These are phyloP conservation scores for Lampris incognitus DNA, from an alignment of 2,113 vertebrate species.

Conservation along the genomic window DNA sequence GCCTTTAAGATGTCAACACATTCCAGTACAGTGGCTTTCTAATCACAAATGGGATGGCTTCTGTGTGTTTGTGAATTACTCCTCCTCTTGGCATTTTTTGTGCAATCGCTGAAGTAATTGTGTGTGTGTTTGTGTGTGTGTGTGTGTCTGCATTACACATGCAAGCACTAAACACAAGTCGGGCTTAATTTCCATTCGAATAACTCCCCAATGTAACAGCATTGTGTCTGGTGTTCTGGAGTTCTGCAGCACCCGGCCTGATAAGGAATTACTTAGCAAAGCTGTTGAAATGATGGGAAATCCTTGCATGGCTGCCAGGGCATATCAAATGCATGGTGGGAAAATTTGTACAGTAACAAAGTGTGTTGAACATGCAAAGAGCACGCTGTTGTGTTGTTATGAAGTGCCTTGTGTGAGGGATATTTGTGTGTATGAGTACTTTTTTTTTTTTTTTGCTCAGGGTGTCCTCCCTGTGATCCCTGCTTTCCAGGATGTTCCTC, in stretches of 20 bases:
- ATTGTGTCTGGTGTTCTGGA: slow-evolving; percentile 55
- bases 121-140: slow-evolving; percentile 11
- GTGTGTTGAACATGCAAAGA: slow-evolving; percentile 42
- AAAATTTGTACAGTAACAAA: slow-evolving; percentile 58
- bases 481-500: slow-evolving; percentile 8
- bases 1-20: slow-evolving; percentile 59
- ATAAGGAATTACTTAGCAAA: slow-evolving; percentile 69
- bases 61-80: slow-evolving; percentile 11
- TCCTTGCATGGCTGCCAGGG: slow-evolving; percentile 47
- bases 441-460: slow-evolving; percentile 11
- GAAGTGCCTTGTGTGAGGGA: slow-evolving; percentile 13
- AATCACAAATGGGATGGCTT: slow-evolving; percentile 47
- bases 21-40: slow-evolving; percentile 58
- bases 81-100: no score
- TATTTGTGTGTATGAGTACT: slow-evolving; percentile 2
- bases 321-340: slow-evolving; percentile 58
- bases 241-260: slow-evolving; percentile 39
- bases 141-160: slow-evolving; percentile 8
- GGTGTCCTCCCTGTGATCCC: slow-evolving; percentile 1
- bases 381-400: slow-evolving; percentile 11
- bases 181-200: slow-evolving; percentile 57
- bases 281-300: slow-evolving; percentile 71
- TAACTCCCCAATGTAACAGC: slow-evolving; percentile 36
- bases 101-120: background rate
- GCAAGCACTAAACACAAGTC: slow-evolving; percentile 27